These are phyloP conservation scores for Mobula hypostoma DNA, from an alignment of 2,113 vertebrate genomes.

Conservation along the genomic window DNA sequence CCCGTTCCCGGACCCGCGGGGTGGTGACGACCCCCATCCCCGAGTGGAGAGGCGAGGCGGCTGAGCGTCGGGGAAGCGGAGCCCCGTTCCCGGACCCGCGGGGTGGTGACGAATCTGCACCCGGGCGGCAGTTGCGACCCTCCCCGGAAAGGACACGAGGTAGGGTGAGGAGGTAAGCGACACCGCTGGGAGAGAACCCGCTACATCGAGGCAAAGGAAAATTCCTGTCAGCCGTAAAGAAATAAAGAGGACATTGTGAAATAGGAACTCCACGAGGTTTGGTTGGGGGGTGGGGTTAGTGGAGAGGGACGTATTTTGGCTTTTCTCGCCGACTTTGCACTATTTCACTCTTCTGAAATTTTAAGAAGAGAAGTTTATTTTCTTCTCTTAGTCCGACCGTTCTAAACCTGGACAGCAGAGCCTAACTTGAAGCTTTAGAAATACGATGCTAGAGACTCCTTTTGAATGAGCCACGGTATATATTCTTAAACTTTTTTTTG, in stretches of 20 bases:
- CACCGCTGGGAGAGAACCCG: neutral
- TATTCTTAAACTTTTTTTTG: too few relatives aligned
- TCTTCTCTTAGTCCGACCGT: neutral
- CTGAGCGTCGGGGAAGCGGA: neutral
- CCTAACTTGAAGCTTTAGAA: too few relatives aligned
- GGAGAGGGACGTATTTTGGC: neutral
- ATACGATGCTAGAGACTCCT: too few relatives aligned
- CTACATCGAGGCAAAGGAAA: neutral
- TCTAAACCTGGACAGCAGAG: neutral
- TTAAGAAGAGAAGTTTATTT: neutral
- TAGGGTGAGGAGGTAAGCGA: neutral
- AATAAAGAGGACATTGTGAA: constrained; percentile 19
- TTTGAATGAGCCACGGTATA: too few relatives aligned
- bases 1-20: too few relatives aligned
- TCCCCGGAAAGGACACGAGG: neutral
- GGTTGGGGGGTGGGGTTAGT: neutral
- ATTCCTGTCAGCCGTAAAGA: neutral
- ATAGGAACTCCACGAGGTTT: neutral
- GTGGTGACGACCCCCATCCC: neutral
- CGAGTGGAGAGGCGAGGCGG: too few relatives aligned
- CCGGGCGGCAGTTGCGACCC: too few relatives aligned
- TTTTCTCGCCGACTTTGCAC: neutral
- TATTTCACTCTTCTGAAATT: too few relatives aligned
- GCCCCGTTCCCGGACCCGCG: too few relatives aligned
- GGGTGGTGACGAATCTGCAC: neutral